Conservation (phyloP, 2,888 invertebrate genomes). For the Tipula helvola region DNA sequence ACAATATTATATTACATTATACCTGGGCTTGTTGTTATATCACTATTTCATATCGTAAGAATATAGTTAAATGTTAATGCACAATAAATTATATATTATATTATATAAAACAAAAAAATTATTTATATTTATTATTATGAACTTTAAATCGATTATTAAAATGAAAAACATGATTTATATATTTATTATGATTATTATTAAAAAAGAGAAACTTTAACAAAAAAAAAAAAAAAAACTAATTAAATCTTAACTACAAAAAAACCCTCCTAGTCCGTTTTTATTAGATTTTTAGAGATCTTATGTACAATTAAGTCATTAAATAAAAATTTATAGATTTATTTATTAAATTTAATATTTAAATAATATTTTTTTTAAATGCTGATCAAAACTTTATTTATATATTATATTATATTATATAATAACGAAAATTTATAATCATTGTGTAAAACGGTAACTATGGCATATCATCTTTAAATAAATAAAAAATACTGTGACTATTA, state of each 20-base stretch:
- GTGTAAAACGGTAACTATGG: not conserved
- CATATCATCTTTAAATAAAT: not conserved
- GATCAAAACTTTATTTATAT: not conserved
- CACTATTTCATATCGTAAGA: constrained; percentile 36
- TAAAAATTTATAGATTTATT: not conserved
- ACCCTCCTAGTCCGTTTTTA: constrained; percentile 8
- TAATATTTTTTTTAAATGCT: not conserved
- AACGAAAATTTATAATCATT: not conserved
- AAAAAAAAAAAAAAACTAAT: not conserved
- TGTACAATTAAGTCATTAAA: not conserved
- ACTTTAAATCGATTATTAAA: not conserved
- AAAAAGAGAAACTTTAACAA: not conserved
- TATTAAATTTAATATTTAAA: not conserved
- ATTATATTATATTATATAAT: not conserved
- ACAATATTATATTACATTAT: constrained; percentile 15
- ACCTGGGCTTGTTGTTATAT: constrained; percentile 33
- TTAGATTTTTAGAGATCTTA: not conserved
- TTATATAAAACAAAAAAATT: not conserved
- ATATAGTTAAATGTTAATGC: constrained; percentile 26
- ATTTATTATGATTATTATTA: not conserved
- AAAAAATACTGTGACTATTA: not conserved
- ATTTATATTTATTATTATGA: constrained; percentile 13
- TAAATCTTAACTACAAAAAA: not conserved
- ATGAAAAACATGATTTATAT: not conserved
- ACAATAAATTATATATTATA: constrained; percentile 8